Percentiles rank a stretch among this genome's conserved stretches.
Evolutionary conservation across 2,113 vertebrate genomes (phyloP).

Genomic region (Ramphastos sulfuratus): DNA sequence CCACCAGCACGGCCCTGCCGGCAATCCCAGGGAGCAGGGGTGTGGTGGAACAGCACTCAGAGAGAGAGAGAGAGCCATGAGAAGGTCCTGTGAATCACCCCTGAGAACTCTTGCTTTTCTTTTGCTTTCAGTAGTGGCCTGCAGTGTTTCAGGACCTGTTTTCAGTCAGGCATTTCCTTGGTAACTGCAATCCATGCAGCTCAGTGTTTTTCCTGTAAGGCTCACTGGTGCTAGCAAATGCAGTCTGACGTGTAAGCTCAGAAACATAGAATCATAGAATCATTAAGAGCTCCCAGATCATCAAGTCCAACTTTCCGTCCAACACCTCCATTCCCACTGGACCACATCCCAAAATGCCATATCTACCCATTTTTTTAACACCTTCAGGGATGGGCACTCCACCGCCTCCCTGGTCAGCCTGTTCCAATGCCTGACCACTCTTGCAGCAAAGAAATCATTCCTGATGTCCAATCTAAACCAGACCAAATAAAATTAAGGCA

Average conservation of each 20-base stretch:
- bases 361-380: too few relatives aligned
- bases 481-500: neutral
- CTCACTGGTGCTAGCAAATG: neutral
- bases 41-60: neutral
- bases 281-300: too few relatives aligned
- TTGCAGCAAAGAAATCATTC: too few relatives aligned
- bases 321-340: too few relatives aligned
- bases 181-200: neutral
- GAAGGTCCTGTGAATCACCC: neutral
- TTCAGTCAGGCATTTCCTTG: neutral
- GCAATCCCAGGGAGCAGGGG: rapidly evolving
- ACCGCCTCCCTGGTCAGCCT: too few relatives aligned
- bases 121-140: neutral
- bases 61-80: neutral
- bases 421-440: too few relatives aligned
- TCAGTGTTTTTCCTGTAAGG: neutral
- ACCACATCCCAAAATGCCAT: too few relatives aligned
- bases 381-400: too few relatives aligned
- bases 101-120: neutral
- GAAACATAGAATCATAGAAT: neutral
- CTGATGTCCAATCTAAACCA: neutral
- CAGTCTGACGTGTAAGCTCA: neutral
- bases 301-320: too few relatives aligned
- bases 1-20: neutral
- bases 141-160: neutral